These are phyloP conservation scores for Silurus asotus DNA, from an alignment of 2,113 vertebrate species.

Conservation along the genomic window DNA sequence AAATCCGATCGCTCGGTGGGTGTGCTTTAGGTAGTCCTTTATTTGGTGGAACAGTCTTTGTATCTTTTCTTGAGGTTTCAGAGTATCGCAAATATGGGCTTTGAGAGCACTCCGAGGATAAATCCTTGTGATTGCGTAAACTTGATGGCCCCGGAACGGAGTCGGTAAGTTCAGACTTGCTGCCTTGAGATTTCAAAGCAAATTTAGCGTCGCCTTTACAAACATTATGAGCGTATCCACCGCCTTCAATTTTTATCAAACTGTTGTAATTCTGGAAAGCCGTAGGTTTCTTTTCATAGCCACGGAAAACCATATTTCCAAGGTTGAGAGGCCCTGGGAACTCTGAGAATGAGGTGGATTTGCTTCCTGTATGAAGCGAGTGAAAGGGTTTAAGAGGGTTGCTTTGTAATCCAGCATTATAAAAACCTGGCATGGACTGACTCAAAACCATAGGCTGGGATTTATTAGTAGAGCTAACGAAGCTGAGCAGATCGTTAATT, in stretches of 20 bases:
- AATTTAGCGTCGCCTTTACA: conserved; percentile 59
- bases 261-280: conserved; percentile 65
- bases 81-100: conserved; percentile 46
- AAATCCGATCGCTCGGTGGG: conserved; percentile 54
- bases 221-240: conserved; percentile 63
- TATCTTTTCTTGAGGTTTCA: conserved; percentile 56
- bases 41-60: conserved; percentile 46
- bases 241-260: conserved; percentile 65
- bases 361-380: conserved; percentile 59
- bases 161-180: conserved; percentile 53
- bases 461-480: conserved; percentile 62
- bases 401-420: conserved; percentile 54
- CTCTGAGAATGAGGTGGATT: conserved; percentile 61
- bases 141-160: conserved; percentile 42
- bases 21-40: conserved; percentile 51
- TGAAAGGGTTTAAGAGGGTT: conserved; percentile 61
- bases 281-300: conserved; percentile 64
- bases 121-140: conserved; percentile 51
- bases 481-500: conserved; percentile 65
- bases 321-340: conserved; percentile 57
- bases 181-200: conserved; percentile 42
- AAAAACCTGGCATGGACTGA: conserved; percentile 55
- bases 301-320: conserved; percentile 63
- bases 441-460: conserved; percentile 54
- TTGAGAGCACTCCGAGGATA: conserved; percentile 51